These are phyloP conservation scores for Dasyurus viverrinus DNA, from an alignment of 2,113 vertebrate species.

Conservation along the genomic window DNA sequence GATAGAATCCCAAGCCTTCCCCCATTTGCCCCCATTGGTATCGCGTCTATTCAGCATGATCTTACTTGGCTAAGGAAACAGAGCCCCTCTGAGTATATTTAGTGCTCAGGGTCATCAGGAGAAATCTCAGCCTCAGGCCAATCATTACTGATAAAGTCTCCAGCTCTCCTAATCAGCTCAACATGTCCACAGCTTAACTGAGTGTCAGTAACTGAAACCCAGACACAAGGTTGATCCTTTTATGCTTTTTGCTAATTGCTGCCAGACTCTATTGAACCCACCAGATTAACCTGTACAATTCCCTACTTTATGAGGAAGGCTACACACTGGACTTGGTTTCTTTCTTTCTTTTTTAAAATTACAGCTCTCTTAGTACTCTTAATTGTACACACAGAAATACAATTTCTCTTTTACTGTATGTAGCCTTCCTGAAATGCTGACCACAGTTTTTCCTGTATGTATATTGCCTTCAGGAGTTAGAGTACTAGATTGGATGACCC, in stretches of 20 bases:
- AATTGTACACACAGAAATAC: neutral
- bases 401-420: neutral
- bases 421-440: neutral
- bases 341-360: slow-evolving; percentile 14
- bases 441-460: neutral
- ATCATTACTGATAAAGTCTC: neutral
- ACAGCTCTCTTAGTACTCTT: neutral
- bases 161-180: slow-evolving; percentile 12
- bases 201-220: slow-evolving; percentile 19
- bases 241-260: slow-evolving; percentile 48
- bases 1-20: neutral
- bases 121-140: neutral
- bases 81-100: neutral
- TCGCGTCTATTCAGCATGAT: neutral
- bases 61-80: neutral
- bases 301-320: neutral
- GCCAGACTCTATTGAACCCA: neutral
- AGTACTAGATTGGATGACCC: neutral
- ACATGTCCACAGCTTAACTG: slow-evolving; percentile 28
- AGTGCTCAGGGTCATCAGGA: neutral
- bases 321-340: slow-evolving; percentile 55
- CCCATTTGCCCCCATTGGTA: neutral
- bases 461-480: slow-evolving; percentile 10
- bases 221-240: slow-evolving; percentile 34
- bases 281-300: slow-evolving; percentile 48